phyloP scores from a whole-genome alignment of 1,140 invertebrate genomes.

The Hesperophylax magnus region DNA sequence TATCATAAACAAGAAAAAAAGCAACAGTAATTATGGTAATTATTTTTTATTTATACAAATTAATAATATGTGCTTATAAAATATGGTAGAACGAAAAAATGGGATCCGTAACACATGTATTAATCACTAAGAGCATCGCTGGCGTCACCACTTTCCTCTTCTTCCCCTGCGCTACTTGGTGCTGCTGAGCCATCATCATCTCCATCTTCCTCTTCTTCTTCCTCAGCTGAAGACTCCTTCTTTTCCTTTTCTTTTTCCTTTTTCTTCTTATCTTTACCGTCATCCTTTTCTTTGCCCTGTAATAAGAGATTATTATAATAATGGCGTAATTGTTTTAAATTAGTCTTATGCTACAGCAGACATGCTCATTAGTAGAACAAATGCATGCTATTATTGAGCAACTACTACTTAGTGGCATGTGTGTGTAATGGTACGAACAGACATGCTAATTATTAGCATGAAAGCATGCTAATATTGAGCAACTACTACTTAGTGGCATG shows the following conservation, averaged over 20 bases:
- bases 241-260: constrained; percentile 41
- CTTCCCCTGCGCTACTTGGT: constrained; percentile 32
- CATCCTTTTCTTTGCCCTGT: constrained; percentile 60
- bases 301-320: neutral
- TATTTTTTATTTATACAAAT: no score
- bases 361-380: no score
- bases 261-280: constrained; percentile 52
- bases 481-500: no score
- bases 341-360: no score
- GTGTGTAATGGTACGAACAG: no score
- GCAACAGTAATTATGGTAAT: no score
- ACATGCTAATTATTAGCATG: no score
- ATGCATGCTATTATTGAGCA: no score
- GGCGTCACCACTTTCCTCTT: constrained; percentile 24
- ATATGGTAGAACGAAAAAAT: neutral
- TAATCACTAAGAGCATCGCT: constrained; percentile 49
- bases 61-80: neutral
- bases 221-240: constrained; percentile 51
- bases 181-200: neutral
- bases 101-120: neutral
- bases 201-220: constrained; percentile 38
- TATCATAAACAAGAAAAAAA: no score
- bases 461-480: no score
- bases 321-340: neutral
- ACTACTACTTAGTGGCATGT: no score